Conservation (phyloP, 2,888 invertebrate genomes). For the Drosophila buzzatii region DNA sequence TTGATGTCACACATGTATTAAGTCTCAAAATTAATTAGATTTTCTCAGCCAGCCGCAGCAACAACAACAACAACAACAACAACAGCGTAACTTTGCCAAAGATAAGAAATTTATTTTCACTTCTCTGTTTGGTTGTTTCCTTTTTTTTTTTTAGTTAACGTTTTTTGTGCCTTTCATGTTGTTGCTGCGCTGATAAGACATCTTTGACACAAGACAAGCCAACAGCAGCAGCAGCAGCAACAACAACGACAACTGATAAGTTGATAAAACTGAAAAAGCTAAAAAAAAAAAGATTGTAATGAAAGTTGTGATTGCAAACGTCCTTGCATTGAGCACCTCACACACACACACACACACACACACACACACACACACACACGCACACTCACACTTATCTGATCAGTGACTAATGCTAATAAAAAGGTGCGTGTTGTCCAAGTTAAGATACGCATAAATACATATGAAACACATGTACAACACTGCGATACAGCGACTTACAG, state of each 20-base stretch:
- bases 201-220: constrained; percentile 59
- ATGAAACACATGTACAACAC: constrained; percentile 25
- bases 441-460: constrained; percentile 40
- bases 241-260: constrained; percentile 48
- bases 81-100: constrained; percentile 12
- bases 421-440: constrained; percentile 19
- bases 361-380: constrained; percentile 4
- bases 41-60: constrained; percentile 37
- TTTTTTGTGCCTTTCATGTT: constrained; percentile 25
- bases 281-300: constrained; percentile 46
- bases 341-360: constrained; percentile 20
- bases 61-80: constrained; percentile 5
- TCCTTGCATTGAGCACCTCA: constrained; percentile 56
- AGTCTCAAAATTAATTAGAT: constrained; percentile 73
- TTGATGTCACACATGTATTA: constrained; percentile 74
- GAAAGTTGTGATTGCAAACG: constrained; percentile 66
- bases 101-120: constrained; percentile 53
- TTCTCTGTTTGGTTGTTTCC: constrained; percentile 1
- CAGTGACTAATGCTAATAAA: constrained; percentile 35
- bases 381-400: constrained; percentile 36
- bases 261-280: constrained; percentile 37
- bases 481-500: constrained; percentile 16
- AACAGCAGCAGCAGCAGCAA: constrained; percentile 23
- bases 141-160: background rate
- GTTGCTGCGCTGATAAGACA: constrained; percentile 60